Percentiles rank a stretch among this genome's conserved stretches.
phyloP scores from a whole-genome alignment of 2,888 invertebrate species.

The Lasioglossum vierecki region DNA sequence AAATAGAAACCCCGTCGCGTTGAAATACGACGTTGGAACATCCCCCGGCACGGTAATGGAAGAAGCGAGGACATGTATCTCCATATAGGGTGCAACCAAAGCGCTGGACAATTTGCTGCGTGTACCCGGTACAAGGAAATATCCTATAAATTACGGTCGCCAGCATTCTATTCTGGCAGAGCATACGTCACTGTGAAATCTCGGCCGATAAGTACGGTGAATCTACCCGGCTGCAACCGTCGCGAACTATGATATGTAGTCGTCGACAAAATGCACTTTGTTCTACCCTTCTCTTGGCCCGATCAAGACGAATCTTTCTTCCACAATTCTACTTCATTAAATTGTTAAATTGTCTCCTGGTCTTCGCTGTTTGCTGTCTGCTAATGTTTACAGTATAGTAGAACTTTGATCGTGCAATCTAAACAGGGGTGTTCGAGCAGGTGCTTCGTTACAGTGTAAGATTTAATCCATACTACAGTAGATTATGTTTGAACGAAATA shows the following conservation, averaged over 20 bases:
- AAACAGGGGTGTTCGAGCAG: too few relatives aligned
- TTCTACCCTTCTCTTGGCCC: background rate
- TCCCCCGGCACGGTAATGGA: slow-evolving; percentile 66
- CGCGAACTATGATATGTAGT: background rate
- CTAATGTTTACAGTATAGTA: background rate
- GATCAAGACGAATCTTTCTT: background rate
- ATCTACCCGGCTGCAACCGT: background rate
- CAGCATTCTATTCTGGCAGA: slow-evolving; percentile 21
- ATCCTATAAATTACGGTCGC: slow-evolving; percentile 44
- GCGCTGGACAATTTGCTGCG: slow-evolving; percentile 30
- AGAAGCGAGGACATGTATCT: slow-evolving; percentile 43
- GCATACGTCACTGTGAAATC: slow-evolving; percentile 8
- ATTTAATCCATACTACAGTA: too few relatives aligned
- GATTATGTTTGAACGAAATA: too few relatives aligned
- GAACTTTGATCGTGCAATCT: background rate
- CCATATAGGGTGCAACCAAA: slow-evolving; percentile 52
- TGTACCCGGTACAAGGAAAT: slow-evolving; percentile 29
- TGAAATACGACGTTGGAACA: slow-evolving; percentile 70
- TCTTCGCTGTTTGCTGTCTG: background rate
- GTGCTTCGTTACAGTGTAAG: too few relatives aligned
- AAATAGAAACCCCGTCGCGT: slow-evolving; percentile 75
- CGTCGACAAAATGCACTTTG: slow-evolving; percentile 6
- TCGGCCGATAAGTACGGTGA: background rate
- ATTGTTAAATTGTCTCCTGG: background rate
- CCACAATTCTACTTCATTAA: background rate